Conservation (phyloP, 37 sponge, comb jelly and placozoan genomes). For the Diacarnus erythraeanus region DNA sequence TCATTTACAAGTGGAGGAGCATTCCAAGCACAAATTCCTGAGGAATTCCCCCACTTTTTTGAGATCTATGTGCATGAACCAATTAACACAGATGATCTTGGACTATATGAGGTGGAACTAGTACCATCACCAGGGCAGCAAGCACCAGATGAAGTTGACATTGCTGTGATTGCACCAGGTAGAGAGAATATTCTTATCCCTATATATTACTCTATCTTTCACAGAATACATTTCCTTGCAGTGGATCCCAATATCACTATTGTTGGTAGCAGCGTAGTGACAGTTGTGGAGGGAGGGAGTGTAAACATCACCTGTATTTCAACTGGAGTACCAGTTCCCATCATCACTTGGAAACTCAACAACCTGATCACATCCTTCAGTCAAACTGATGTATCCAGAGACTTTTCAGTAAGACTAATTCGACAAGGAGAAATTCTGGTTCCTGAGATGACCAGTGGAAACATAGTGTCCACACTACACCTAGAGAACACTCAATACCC, state of each 20-base stretch:
- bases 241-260: conserved; percentile 5
- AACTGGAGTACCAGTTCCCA: conserved; percentile 39
- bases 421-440: too few relatives aligned
- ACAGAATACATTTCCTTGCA: too few relatives aligned
- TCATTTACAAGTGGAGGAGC: not conserved
- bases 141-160: not conserved
- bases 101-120: conserved; percentile 12
- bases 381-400: not conserved
- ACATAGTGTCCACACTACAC: conserved; percentile 3
- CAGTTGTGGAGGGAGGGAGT: conserved; percentile 20
- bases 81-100: conserved; percentile 10
- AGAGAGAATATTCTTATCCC: too few relatives aligned
- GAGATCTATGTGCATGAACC: conserved; percentile 38
- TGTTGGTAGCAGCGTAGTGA: not conserved
- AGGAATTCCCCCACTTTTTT: conserved; percentile 14
- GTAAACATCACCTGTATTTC: conserved; percentile 35
- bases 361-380: not conserved
- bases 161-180: conserved; percentile 16
- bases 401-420: too few relatives aligned
- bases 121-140: too few relatives aligned
- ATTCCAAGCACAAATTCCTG: too few relatives aligned
- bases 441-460: not conserved
- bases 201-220: too few relatives aligned
- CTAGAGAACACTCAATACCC: conserved; percentile 22
- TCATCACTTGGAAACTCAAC: conserved; percentile 37